Conservation (phyloP, 2,888 invertebrate genomes). For the Drosophila monieri region DNA sequence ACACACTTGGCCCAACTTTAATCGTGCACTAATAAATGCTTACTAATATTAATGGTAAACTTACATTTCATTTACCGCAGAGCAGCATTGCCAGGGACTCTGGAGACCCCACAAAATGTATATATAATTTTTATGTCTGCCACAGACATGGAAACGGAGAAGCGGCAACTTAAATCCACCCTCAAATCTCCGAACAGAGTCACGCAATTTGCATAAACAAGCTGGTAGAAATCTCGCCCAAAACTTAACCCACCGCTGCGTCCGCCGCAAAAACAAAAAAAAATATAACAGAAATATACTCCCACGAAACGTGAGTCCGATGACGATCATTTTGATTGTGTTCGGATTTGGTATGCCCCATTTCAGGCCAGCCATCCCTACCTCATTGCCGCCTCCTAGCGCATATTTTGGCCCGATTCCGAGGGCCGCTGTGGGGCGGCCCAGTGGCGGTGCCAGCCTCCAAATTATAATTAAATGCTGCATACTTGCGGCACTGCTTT, state of each 20-base stretch:
- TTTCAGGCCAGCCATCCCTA: conserved; percentile 18
- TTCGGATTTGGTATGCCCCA: conserved; percentile 31
- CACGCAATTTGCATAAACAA: conserved; percentile 52
- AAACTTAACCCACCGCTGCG: conserved; percentile 10
- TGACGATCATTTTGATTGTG: conserved; percentile 39
- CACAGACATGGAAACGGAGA: conserved; percentile 18
- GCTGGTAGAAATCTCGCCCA: conserved; percentile 32
- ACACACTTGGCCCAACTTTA: conserved; percentile 40
- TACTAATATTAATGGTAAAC: conserved; percentile 46
- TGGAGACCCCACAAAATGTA: conserved; percentile 12
- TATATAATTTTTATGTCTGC: conserved; percentile 35
- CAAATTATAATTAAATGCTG: conserved; percentile 63
- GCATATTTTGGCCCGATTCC: conserved; percentile 8
- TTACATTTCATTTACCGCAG: conserved; percentile 38
- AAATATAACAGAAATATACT: conserved; percentile 37
- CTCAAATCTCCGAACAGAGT: conserved; percentile 16
- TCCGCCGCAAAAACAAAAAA: conserved; percentile 4
- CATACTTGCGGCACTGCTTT: conserved; percentile 56
- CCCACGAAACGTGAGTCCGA: conserved; percentile 36
- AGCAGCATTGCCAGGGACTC: background rate
- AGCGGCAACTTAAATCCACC: background rate
- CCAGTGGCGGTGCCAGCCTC: background rate
- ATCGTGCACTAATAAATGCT: conserved; percentile 49
- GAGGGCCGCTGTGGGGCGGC: background rate
- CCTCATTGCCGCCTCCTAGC: background rate